Percentiles rank a stretch among this genome's conserved stretches.
These are phyloP conservation scores for Indri indri DNA, from an alignment of 2,113 vertebrate genomes.

Conservation along the genomic window DNA sequence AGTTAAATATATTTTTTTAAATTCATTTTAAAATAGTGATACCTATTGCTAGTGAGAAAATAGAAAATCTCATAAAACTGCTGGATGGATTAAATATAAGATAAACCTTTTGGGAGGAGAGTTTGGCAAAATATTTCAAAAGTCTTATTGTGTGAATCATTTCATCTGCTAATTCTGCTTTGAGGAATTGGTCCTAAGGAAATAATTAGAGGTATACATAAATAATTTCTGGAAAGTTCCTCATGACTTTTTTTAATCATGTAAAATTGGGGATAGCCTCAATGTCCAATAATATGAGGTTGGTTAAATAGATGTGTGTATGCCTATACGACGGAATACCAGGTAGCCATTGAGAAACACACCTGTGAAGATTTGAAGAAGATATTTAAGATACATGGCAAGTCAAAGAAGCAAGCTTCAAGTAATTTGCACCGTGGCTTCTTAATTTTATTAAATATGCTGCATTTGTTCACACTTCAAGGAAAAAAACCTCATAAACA, in stretches of 20 bases:
- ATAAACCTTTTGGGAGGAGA: not conserved
- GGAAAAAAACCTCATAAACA: not conserved
- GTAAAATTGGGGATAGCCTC: not conserved
- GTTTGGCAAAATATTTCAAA: not conserved
- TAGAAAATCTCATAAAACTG: not conserved
- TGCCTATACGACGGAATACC: fast-evolving
- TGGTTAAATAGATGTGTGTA: not conserved
- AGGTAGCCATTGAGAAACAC: not conserved
- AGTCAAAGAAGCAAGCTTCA: not conserved
- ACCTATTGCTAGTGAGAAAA: not conserved
- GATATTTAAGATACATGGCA: not conserved
- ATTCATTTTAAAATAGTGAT: not conserved
- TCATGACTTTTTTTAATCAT: not conserved
- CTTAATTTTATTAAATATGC: not conserved
- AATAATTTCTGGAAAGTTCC: not conserved
- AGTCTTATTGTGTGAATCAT: not conserved
- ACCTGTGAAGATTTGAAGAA: not conserved
- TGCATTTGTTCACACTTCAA: too few relatives aligned
- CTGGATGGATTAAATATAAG: not conserved
- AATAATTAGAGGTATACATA: not conserved
- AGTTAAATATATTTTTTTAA: not conserved
- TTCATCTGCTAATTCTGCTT: not conserved
- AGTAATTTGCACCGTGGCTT: not conserved
- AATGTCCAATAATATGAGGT: not conserved
- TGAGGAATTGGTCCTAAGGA: not conserved